Evolutionary conservation across 2,888 invertebrate species (phyloP).

Genomic region (Pristionchus entomophagus): DNA sequence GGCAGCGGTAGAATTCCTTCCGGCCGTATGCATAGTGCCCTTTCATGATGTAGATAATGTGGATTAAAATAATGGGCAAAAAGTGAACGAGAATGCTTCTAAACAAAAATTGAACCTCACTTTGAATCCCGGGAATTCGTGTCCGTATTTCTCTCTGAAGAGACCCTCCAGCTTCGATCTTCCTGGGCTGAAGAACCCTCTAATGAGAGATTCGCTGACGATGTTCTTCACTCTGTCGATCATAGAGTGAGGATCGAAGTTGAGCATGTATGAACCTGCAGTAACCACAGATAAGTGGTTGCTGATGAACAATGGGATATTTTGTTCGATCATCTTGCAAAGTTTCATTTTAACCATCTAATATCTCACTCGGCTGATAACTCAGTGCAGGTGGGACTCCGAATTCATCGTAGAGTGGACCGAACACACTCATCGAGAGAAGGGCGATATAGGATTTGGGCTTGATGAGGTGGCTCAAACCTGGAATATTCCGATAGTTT

Average conservation of each 20-base stretch:
- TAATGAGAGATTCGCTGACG: background rate
- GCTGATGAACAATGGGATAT: no score
- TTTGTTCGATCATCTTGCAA: no score
- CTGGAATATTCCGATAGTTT: background rate
- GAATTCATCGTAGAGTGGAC: background rate
- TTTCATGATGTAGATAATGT: no score
- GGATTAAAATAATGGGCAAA: no score
- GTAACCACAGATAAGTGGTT: background rate
- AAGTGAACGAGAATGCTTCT: background rate
- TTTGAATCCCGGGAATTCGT: background rate
- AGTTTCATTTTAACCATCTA: no score
- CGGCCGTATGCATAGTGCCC: no score
- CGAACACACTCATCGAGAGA: background rate
- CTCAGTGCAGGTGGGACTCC: background rate
- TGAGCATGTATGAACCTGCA: background rate
- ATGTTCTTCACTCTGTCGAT: background rate
- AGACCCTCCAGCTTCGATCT: background rate
- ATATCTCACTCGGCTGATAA: background rate
- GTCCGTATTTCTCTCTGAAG: background rate
- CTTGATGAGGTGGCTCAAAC: background rate
- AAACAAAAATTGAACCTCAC: background rate
- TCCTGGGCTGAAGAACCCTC: background rate
- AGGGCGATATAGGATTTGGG: slow-evolving; percentile 19
- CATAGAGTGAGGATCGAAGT: background rate
- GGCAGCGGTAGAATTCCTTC: no score